Evolutionary conservation across 2,113 vertebrate species (phyloP).

Genomic region (Pangasianodon gigas): DNA sequence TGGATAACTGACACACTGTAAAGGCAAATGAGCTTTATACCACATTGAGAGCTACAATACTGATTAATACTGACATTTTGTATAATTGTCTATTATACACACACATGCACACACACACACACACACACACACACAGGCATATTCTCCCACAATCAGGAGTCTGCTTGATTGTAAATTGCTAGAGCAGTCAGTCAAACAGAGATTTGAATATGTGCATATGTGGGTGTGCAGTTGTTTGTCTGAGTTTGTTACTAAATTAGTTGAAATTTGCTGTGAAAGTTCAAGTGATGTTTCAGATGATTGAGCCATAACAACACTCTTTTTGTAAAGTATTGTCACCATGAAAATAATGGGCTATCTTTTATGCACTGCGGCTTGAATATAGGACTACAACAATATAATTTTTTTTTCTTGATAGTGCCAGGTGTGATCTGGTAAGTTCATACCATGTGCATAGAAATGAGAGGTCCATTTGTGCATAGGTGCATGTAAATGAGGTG

Average conservation of each 20-base stretch:
- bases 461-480: background rate
- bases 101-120: constrained; percentile 2
- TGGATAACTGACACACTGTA: background rate
- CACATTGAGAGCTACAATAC: constrained; percentile 3
- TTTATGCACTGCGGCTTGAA: background rate
- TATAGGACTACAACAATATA: background rate
- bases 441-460: background rate
- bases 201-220: constrained; percentile 21
- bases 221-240: background rate
- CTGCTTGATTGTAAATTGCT: constrained; percentile 47
- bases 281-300: constrained; percentile 1
- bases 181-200: constrained; percentile 36
- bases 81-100: background rate
- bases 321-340: background rate
- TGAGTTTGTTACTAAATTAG: constrained; percentile 11
- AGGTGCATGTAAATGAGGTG: background rate
- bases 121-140: constrained; percentile 4
- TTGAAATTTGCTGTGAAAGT: background rate
- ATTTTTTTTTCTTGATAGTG: background rate
- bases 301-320: background rate
- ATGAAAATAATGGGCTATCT: background rate
- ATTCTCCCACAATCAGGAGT: constrained; percentile 33
- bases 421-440: background rate
- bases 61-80: constrained; percentile 49
- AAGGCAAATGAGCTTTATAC: constrained; percentile 13